phyloP scores from a whole-genome alignment of 2,797 vertebrate genomes.

The Propithecus perrieri region DNA sequence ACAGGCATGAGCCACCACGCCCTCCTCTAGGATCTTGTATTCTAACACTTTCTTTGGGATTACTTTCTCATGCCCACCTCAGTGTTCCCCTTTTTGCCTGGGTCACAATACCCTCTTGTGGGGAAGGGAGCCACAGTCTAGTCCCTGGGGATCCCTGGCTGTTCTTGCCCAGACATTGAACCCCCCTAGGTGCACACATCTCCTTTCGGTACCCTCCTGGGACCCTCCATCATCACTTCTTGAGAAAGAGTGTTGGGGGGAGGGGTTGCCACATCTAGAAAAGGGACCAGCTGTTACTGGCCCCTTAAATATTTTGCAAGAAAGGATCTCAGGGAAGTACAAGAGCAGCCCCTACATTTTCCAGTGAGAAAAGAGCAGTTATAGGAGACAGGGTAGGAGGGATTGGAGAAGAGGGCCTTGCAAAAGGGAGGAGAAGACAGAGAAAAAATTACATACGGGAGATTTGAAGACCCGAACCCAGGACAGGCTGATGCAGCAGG shows the following conservation, averaged over 20 bases:
- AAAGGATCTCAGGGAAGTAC: neutral
- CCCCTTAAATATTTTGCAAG: neutral
- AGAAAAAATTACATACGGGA: neutral
- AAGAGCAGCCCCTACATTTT: neutral
- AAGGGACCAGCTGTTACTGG: neutral
- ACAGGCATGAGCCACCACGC: rapidly evolving
- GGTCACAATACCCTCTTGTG: neutral
- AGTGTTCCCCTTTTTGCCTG: neutral
- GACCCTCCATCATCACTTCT: neutral
- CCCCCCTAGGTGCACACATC: rapidly evolving
- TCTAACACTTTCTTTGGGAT: neutral
- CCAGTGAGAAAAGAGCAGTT: neutral
- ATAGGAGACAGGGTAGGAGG: neutral
- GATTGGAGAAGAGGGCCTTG: neutral
- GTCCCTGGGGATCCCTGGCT: rapidly evolving
- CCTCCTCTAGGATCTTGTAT: neutral
- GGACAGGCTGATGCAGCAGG: neutral
- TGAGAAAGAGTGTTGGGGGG: neutral
- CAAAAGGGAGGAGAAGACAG: neutral
- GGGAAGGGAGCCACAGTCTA: neutral
- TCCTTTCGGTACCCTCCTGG: no score
- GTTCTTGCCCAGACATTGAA: neutral
- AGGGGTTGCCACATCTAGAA: neutral
- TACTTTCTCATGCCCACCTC: neutral
- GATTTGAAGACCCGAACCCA: no score